A percentile compares a stretch with the other conserved stretches of the same genome.
phyloP scores from a whole-genome alignment of 2,888 invertebrate genomes.

The Limnephilus marmoratus region DNA sequence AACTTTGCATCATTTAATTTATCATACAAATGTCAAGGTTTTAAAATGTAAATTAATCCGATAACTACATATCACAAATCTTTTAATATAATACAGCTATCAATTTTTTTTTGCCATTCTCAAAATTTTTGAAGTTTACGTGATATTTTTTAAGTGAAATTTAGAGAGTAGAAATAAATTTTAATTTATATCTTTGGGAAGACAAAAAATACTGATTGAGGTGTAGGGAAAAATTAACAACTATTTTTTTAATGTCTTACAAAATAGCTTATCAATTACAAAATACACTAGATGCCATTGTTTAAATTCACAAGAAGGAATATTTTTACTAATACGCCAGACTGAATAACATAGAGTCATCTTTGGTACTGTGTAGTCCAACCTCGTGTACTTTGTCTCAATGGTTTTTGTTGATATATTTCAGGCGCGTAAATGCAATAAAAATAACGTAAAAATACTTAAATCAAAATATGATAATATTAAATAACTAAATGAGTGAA shows the following conservation, averaged over 20 bases:
- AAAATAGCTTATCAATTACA: not conserved
- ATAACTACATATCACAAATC: not conserved
- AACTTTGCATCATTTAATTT: not conserved
- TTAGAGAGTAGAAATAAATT: not conserved
- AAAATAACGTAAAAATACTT: not conserved
- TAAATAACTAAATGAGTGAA: not conserved
- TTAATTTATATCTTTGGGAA: constrained; percentile 41
- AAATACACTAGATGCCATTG: constrained; percentile 2
- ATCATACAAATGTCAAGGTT: not conserved
- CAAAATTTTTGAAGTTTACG: not conserved
- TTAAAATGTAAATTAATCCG: not conserved
- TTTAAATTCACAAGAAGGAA: not conserved
- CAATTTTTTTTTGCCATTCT: not conserved
- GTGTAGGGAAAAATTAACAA: not conserved
- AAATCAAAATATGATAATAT: not conserved
- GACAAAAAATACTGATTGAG: constrained; percentile 45
- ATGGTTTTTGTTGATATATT: not conserved
- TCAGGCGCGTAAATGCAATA: not conserved
- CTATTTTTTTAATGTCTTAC: not conserved
- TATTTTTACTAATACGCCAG: not conserved
- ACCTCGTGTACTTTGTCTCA: not conserved
- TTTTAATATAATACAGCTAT: not conserved
- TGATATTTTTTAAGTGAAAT: not conserved
- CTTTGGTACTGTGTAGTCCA: not conserved
- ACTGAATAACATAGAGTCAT: not conserved